Base-by-base conservation (phyloP, 2,797 vertebrate genomes). In the Sebastes nivosus region DNA sequence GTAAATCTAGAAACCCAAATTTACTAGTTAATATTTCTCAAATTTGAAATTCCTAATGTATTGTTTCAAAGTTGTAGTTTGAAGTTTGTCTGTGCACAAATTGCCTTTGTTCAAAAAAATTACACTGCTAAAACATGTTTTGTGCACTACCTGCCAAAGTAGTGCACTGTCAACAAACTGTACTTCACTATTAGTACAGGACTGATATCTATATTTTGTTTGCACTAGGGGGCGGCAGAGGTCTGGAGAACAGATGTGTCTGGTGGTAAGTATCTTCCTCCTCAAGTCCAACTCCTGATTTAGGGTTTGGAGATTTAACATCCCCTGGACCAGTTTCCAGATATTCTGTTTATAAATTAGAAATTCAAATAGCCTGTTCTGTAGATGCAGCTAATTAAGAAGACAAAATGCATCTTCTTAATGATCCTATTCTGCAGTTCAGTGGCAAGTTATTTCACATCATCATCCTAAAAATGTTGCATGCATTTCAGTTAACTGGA, bases 221-320 rank as follows among this genome's bases (percentile, higher is more conserved):
- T 77, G 83, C 94, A 93, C 82, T 59, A 82, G 93, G 84, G 85
- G 89, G 93, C 85, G 55, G 89, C 87, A 95, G 81, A 93, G 81
- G 50, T 71, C 84, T 79, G 60, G 6, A 25, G 61, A 83, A 64
- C 10, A 63, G 2, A 42, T 14, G 14, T 27, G 12, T 74, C 29
- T 38, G 8, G 3, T 4, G 4, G 8, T 25, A 22, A 63, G 25
- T 27, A 5, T 68, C 12, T 24, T 63, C 20, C 36, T 77, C 16
- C 32, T 60, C 8, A 54, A 70, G n/a, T 38, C 38, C 38, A 55
- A 6, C 24, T 78, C 20, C n/a, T 63, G 2, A 0, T 57, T 58
- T 30, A 18, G 8, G 5, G 18, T 24, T 59, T 55, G 29, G 8
- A 27, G 54, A 25, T 5, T 36, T 25, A 55, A 52, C 12, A 32